These are phyloP conservation scores for Rhopalosiphum maidis DNA, from an alignment of 1,140 invertebrate genomes.

Conservation along the genomic window DNA sequence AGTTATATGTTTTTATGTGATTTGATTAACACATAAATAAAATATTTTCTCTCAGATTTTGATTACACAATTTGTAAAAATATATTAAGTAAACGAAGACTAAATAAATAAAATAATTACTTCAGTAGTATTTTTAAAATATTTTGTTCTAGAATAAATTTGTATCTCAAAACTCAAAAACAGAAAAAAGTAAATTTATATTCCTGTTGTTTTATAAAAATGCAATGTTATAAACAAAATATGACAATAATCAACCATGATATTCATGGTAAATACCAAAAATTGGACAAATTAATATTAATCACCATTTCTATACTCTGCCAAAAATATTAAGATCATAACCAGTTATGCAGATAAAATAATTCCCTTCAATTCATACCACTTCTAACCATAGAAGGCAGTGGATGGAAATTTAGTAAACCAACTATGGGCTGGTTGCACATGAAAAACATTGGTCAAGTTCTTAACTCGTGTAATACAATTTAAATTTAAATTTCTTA, in stretches of 20 bases:
- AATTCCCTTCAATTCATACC: too few relatives aligned
- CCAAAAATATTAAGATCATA: too few relatives aligned
- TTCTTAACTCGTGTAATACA: neutral
- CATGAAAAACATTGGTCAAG: too few relatives aligned
- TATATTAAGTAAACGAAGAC: neutral
- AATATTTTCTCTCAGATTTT: neutral
- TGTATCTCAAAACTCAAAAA: neutral
- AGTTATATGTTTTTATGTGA: neutral
- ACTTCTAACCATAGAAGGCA: too few relatives aligned
- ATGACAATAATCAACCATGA: too few relatives aligned
- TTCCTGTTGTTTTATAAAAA: neutral
- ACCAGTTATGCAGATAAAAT: too few relatives aligned
- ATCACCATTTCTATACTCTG: neutral
- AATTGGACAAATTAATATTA: neutral
- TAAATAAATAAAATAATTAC: neutral
- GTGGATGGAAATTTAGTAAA: too few relatives aligned
- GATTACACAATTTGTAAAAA: neutral
- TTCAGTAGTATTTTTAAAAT: neutral
- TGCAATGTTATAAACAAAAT: too few relatives aligned
- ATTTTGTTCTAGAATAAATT: neutral
- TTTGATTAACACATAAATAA: neutral
- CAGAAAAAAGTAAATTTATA: neutral
- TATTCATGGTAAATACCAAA: neutral
- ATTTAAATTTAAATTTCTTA: neutral
- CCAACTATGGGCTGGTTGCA: neutral